Conservation (phyloP, 2,888 invertebrate species). For the Dynastes grantii region DNA sequence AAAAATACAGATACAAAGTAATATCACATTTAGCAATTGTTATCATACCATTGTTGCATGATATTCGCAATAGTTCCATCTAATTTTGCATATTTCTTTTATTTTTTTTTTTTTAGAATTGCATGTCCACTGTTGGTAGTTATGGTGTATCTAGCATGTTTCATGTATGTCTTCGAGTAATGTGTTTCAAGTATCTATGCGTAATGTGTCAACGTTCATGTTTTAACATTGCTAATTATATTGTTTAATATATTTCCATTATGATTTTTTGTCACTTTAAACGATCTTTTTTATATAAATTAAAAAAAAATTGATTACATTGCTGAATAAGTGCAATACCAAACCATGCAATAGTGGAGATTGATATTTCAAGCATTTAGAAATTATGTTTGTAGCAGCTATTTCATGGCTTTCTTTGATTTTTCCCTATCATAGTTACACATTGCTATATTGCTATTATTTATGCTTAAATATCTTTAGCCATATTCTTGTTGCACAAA, state of each 20-base stretch:
- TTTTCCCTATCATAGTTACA: no score
- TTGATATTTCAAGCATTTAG: neutral
- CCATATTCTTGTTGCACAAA: neutral
- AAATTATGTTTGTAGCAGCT: neutral
- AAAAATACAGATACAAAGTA: conserved; percentile 2
- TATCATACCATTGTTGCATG: conserved; percentile 3
- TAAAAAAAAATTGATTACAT: neutral
- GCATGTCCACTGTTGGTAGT: neutral
- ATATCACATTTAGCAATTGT: conserved; percentile 1
- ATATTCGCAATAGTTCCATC: neutral
- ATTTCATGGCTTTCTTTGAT: no score
- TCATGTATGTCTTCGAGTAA: neutral
- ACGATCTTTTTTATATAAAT: neutral
- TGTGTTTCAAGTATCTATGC: neutral
- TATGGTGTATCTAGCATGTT: conserved; percentile 2
- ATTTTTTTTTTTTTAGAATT: neutral
- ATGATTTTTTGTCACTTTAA: neutral
- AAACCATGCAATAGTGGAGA: neutral
- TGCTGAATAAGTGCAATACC: neutral
- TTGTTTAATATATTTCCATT: neutral
- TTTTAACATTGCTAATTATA: conserved; percentile 1
- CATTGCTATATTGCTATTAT: neutral
- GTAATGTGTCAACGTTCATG: neutral
- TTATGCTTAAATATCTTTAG: neutral
- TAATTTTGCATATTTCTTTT: neutral